Evolutionary conservation across 2,113 vertebrate genomes (phyloP).

Genomic region (Embiotoca jacksoni): DNA sequence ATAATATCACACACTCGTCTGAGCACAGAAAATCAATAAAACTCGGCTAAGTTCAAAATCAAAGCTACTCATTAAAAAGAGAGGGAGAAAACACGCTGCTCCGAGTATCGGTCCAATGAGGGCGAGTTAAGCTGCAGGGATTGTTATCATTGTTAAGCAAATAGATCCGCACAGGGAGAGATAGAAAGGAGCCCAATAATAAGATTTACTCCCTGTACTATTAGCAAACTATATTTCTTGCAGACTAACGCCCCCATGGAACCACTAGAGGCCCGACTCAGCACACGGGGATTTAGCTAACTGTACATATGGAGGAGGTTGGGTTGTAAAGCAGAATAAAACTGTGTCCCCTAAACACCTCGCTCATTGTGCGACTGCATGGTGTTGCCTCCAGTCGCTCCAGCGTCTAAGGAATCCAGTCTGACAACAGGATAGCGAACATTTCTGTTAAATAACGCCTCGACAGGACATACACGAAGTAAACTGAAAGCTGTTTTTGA

Average conservation of each 20-base stretch:
- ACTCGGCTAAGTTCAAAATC: conserved; percentile 70
- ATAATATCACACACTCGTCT: conserved; percentile 73
- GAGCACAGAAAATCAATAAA: conserved; percentile 76
- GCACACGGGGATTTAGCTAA: conserved; percentile 67
- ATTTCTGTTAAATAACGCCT: too few relatives aligned
- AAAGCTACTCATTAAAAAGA: conserved; percentile 77
- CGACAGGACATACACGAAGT: too few relatives aligned
- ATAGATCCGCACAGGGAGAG: conserved; percentile 60
- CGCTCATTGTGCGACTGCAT: not conserved
- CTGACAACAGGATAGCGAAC: too few relatives aligned
- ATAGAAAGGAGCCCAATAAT: conserved; percentile 58
- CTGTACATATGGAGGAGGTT: conserved; percentile 42
- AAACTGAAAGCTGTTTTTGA: too few relatives aligned
- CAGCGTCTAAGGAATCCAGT: too few relatives aligned
- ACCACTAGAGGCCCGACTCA: conserved; percentile 55
- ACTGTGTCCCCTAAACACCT: conserved; percentile 15
- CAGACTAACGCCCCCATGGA: conserved; percentile 28
- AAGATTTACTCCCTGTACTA: conserved; percentile 53
- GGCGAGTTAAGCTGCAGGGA: conserved; percentile 63
- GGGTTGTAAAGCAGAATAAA: not conserved
- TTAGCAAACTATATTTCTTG: conserved; percentile 65
- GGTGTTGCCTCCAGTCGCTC: too few relatives aligned
- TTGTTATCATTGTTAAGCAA: conserved; percentile 76
- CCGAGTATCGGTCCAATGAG: conserved; percentile 40
- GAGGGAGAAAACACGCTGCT: conserved; percentile 47